phyloP scores from a whole-genome alignment of 2,888 invertebrate species.

The Esperia sulphurella region DNA sequence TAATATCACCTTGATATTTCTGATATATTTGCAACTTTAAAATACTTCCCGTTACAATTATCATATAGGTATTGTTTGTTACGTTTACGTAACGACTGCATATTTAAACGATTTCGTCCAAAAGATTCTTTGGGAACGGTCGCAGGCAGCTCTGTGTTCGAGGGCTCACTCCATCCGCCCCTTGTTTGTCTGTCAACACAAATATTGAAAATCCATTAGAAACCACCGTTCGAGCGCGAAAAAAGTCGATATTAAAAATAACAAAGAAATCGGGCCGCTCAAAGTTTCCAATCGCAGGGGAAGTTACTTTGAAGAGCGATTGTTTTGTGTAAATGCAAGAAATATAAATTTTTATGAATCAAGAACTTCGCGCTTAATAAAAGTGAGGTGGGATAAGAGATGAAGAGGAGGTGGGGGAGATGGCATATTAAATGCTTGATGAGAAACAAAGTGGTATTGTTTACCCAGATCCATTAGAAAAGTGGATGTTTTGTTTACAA shows the following conservation, averaged over 20 bases:
- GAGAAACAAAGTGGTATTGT: too few species aligned
- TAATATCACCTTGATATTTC: too few species aligned
- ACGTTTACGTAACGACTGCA: not conserved
- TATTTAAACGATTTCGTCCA: not conserved
- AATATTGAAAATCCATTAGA: slow-evolving; percentile 77
- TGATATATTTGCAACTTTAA: too few species aligned
- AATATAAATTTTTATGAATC: slow-evolving; percentile 12
- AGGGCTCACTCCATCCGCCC: slow-evolving; percentile 57
- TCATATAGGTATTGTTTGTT: too few species aligned
- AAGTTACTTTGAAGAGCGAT: slow-evolving; percentile 45
- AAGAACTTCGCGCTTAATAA: not conserved
- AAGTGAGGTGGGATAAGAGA: too few species aligned
- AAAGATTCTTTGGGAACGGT: slow-evolving; percentile 5
- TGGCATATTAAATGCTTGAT: too few species aligned
- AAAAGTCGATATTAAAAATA: slow-evolving; percentile 70
- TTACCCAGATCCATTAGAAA: too few species aligned
- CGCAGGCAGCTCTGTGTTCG: slow-evolving; percentile 27
- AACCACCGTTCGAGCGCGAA: slow-evolving; percentile 54
- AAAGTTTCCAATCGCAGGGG: slow-evolving; percentile 42
- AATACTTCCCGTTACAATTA: too few species aligned
- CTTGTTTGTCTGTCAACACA: slow-evolving; percentile 71
- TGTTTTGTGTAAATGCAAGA: slow-evolving; percentile 30
- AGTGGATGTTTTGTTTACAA: too few species aligned
- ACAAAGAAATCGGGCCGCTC: slow-evolving; percentile 55
- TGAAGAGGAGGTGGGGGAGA: too few species aligned